Evolutionary conservation across 2,113 vertebrate genomes (phyloP), one percentile per base, ranked within the genome.

Genomic region (Mugil cephalus): DNA sequence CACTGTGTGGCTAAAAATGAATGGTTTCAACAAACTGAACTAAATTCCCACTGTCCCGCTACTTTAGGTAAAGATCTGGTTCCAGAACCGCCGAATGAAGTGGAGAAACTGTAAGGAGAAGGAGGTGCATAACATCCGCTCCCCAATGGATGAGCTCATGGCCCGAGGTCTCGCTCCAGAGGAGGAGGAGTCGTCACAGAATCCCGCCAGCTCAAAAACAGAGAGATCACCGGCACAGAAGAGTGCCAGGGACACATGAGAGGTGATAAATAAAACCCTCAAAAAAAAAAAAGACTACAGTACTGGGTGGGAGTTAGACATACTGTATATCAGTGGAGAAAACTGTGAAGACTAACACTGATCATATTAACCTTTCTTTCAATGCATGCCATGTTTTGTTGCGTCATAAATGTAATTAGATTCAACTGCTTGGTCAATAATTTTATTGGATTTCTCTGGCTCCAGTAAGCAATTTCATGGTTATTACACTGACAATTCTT

Each of bases 71-170:
- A 99, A 99, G 91, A 99, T 99, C 85, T 99, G 98, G 98, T 99
- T 99, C 90, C 98, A 99, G 92, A 99, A 99, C 88, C 94, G 97
- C 79, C 94, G 98, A 54, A 99, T 99, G 97, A 99, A 99, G 82
- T 99, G 98, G 98, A 94, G 97, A 84, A 99, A 99, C 92, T 97
- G 95, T 82, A 98, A 96, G 92, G 98, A 99, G 91, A 98, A 96
- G 84, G 96, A 98, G 92, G 76, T 87, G 42, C 86, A 93, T 18
- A 80, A 59, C 71, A 77, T 74, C 19, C 87, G 87, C 17, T 91
- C 91, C 18, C 85, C 86, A 0, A 91, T 90, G 87, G 92, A 94
- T 21, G 92, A 92, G 78, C 90, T 92, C 19, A 83, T 92, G 86
- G 77, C 83, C 40, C 79, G 43, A 45, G 89, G 91, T 73, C 78